Conservation (phyloP, 2,797 vertebrate species). For the Echiichthys vipera region DNA sequence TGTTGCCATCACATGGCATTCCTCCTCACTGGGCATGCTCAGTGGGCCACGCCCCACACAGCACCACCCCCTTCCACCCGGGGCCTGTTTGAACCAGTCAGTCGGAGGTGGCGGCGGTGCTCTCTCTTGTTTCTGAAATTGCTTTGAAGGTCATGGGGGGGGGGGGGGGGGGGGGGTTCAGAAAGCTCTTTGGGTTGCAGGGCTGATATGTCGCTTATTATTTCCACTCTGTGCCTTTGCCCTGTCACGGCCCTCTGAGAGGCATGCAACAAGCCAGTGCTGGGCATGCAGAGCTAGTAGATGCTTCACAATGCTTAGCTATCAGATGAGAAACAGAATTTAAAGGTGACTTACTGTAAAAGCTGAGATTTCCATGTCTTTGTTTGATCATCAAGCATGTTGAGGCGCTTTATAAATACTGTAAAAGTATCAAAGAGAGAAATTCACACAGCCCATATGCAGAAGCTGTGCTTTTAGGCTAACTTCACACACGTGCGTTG, state of each 20-base stretch:
- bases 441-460: no score
- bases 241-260: constrained; percentile 55
- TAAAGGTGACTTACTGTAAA: no score
- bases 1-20: constrained; percentile 87
- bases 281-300: constrained; percentile 31
- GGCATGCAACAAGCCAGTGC: constrained; percentile 37
- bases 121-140: constrained; percentile 70
- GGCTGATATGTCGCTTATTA: constrained; percentile 76
- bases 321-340: constrained; percentile 20
- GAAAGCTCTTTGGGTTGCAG: constrained; percentile 70
- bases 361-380: no score
- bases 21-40: constrained; percentile 83
- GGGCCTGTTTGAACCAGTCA: constrained; percentile 80
- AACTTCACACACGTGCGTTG: no score
- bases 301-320: constrained; percentile 20
- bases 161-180: constrained; percentile 41
- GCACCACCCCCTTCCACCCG: constrained; percentile 30
- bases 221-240: constrained; percentile 71
- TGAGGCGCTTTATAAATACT: no score
- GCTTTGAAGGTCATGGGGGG: constrained; percentile 56
- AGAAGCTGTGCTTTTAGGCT: no score
- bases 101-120: constrained; percentile 54
- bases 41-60: constrained; percentile 65
- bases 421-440: no score
- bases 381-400: no score